Percentiles rank a stretch among this genome's conserved stretches.
Evolutionary conservation across 2,888 invertebrate species (phyloP).

Genomic region (Stenodema calcarata): DNA sequence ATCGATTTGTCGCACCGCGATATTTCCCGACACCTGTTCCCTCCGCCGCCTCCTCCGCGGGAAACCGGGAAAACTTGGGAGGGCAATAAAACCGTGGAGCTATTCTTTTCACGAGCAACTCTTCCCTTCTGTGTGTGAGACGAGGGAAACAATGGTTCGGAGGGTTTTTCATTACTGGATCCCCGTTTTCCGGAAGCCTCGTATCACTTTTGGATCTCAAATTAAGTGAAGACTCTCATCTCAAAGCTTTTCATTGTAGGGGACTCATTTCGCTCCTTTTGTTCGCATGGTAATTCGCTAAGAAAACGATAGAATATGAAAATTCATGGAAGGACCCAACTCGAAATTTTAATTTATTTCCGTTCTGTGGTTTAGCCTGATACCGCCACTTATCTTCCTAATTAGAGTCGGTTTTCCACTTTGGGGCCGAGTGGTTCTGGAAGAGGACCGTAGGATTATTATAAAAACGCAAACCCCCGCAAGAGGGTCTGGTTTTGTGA

Average conservation of each 20-base stretch:
- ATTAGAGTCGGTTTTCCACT: not conserved
- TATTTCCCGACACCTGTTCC: slow-evolving; percentile 27
- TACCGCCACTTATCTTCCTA: not conserved
- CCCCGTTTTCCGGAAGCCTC: not conserved
- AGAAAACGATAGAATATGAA: not conserved
- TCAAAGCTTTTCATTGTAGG: not conserved
- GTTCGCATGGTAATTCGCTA: not conserved
- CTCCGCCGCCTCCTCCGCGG: not conserved
- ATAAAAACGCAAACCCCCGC: too few relatives aligned
- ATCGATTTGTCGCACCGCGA: slow-evolving; percentile 38
- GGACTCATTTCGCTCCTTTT: not conserved
- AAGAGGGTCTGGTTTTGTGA: too few relatives aligned
- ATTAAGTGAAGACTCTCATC: not conserved
- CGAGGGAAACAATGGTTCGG: not conserved
- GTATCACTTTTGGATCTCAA: slow-evolving; percentile 6
- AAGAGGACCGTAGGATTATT: too few relatives aligned
- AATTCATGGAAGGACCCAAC: not conserved
- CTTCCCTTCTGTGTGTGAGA: not conserved
- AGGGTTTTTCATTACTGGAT: not conserved
- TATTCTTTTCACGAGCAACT: not conserved
- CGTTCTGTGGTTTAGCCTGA: not conserved
- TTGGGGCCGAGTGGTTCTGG: too few relatives aligned
- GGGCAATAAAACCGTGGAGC: not conserved
- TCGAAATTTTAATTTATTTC: not conserved
- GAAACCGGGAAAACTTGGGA: not conserved